Evolutionary conservation across 2,888 invertebrate species (phyloP).

Genomic region (Pemphredon lugubris): DNA sequence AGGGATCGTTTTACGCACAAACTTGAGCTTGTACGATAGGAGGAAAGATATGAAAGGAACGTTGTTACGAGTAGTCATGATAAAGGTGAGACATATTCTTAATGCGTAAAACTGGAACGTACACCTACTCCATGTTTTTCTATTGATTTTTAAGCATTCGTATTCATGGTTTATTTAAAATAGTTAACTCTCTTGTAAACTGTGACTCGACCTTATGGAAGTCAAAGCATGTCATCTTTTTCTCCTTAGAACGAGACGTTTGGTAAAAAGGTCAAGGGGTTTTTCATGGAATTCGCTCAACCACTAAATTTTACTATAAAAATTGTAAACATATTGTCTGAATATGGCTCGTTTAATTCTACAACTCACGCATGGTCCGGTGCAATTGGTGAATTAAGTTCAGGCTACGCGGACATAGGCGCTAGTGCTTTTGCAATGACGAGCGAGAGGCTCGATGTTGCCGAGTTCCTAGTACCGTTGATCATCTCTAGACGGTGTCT

Average conservation of each 20-base stretch:
- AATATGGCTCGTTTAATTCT: conserved; percentile 30
- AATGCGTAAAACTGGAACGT: too few relatives aligned
- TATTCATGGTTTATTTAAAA: too few relatives aligned
- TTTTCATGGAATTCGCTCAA: conserved; percentile 28
- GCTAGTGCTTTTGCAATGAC: conserved; percentile 64
- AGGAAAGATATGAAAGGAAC: conserved; percentile 50
- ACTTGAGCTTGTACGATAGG: conserved; percentile 40
- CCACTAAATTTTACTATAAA: conserved; percentile 46
- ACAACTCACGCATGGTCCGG: conserved; percentile 54
- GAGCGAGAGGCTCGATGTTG: conserved; percentile 37
- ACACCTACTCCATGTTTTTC: too few relatives aligned
- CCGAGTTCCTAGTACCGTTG: conserved; percentile 64
- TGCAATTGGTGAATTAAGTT: conserved; percentile 49
- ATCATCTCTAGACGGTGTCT: conserved; percentile 31
- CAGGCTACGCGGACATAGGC: conserved; percentile 50
- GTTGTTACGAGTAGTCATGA: conserved; percentile 41
- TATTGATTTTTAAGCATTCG: background rate
- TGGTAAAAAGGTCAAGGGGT: conserved; percentile 7
- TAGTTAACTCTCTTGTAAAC: too few relatives aligned
- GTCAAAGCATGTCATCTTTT: background rate
- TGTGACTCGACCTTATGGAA: too few relatives aligned
- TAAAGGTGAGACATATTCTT: conserved; percentile 34
- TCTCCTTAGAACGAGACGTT: conserved; percentile 2
- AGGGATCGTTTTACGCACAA: background rate
- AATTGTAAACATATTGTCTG: background rate